A percentile compares a stretch with the other conserved stretches of the same genome.
Evolutionary conservation across 2,797 vertebrate species (phyloP).

Genomic region (Ctenopoma multispine): DNA sequence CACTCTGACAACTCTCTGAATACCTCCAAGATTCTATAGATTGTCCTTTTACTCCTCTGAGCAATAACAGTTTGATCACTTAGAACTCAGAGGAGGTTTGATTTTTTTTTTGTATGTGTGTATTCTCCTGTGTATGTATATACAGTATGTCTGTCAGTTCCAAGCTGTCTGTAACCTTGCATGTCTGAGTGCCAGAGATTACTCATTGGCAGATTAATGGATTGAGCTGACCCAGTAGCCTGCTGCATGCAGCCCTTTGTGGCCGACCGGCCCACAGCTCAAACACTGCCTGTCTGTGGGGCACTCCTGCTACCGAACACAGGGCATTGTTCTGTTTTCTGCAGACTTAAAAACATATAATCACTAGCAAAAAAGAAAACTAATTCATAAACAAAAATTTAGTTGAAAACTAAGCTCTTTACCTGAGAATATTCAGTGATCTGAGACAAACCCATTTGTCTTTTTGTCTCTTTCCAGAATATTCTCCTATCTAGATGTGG

Average conservation of each 20-base stretch:
- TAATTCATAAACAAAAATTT: neutral
- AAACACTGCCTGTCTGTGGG: conserved; percentile 62
- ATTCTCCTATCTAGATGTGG: conserved; percentile 98
- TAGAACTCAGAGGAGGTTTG: neutral
- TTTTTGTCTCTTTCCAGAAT: conserved; percentile 86
- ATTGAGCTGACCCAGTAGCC: conserved; percentile 82
- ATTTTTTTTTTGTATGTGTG: neutral
- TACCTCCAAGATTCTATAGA: conserved; percentile 48
- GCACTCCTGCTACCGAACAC: conserved; percentile 50
- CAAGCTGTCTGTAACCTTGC: conserved; percentile 65
- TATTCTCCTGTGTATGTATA: conserved; percentile 18
- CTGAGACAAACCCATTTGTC: conserved; percentile 31
- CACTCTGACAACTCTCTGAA: conserved; percentile 58
- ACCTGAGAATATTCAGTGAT: neutral
- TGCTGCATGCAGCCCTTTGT: conserved; percentile 76
- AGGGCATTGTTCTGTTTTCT: conserved; percentile 49
- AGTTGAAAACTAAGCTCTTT: neutral
- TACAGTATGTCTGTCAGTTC: conserved; percentile 46
- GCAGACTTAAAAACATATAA: conserved; percentile 17
- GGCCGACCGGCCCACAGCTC: conserved; percentile 58
- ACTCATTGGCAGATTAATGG: conserved; percentile 84
- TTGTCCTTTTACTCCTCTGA: conserved; percentile 22
- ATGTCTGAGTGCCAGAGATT: conserved; percentile 80
- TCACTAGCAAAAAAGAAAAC: conserved; percentile 1
- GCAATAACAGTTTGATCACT: conserved; percentile 2